Conservation (phyloP, 2,888 invertebrate genomes). For the Ernsta delagoae region DNA sequence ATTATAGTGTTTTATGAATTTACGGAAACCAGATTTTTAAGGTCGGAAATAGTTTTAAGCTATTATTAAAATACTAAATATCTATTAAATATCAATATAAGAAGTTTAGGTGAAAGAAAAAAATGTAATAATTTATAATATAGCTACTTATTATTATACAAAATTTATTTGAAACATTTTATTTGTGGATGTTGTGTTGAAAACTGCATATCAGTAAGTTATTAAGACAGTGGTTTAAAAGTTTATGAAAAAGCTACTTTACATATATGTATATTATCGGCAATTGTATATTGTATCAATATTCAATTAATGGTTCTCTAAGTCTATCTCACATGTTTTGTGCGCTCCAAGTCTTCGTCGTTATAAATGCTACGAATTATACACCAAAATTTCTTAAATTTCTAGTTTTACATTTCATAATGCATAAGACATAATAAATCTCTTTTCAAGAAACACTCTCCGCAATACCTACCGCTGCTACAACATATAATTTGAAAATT, state of each 20-base stretch:
- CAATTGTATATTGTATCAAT: constrained; percentile 56
- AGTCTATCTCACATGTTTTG: constrained; percentile 78
- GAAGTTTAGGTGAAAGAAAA: background rate
- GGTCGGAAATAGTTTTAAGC: background rate
- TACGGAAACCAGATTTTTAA: background rate
- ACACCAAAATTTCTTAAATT: constrained; percentile 43
- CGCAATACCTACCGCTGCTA: constrained; percentile 21
- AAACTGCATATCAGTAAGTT: no score
- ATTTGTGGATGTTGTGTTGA: no score
- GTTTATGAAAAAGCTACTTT: constrained; percentile 26
- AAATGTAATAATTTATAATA: background rate
- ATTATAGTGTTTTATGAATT: no score
- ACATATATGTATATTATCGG: constrained; percentile 43
- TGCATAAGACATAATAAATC: constrained; percentile 37
- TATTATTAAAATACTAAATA: background rate
- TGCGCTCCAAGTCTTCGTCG: constrained; percentile 77
- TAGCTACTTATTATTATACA: background rate
- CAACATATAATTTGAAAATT: constrained; percentile 26
- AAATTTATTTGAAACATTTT: no score
- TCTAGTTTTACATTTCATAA: constrained; percentile 46
- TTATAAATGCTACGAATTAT: constrained; percentile 64
- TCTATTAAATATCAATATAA: background rate
- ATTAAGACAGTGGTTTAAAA: no score
- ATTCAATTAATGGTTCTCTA: constrained; percentile 63
- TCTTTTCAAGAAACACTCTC: constrained; percentile 40